Evolutionary conservation across 2,888 invertebrate genomes (phyloP), one percentile per base, ranked within the genome.

Genomic region (Polymixis lichenea): DNA sequence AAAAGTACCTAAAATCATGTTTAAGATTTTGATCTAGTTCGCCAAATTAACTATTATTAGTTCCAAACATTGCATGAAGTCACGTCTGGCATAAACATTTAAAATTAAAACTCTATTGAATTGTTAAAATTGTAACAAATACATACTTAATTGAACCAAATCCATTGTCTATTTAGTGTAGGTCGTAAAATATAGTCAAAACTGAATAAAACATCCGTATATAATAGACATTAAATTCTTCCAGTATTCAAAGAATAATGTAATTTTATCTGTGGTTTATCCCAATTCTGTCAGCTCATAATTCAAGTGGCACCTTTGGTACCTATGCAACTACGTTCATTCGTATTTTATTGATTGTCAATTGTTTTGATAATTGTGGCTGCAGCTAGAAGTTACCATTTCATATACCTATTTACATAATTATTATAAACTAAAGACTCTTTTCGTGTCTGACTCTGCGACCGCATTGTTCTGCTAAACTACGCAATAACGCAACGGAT

Each of bases 41-140:
- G 6, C 9, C 38, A 53, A 56, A 60, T 53, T 11, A n/a, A 51
- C 6, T 9, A n/a, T 49, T 3, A 65, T 9, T 60, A 56, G 11
- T 58, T 38, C 25, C n/a, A 46, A 78, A 53, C 58, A 38, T n/a
- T 19, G 15, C 19, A n/a, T 53, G n/a, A 71, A 81, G 68, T 80
- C 84, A 80, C 74, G 84, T 3, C 22, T 15, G 73, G 55, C 22
- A 80, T 61, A 69, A 66, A 25, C 32, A 68, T 22, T 28, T 22
- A 38, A n/a, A 62, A 70, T 75, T 58, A 84, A 62, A 84, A 81
- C 0, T 64, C 38, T 2, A 81, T 81, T 82, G 82, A 84, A 82
- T 75, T 85, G 70, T 75, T 81, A 84, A 75, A 82, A 67, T 22
- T 64, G 76, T 67, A n/a, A 81, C 82, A 71, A 82, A 84, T 84